Conservation (phyloP, 2,888 invertebrate species). For the Andrena haemorrhoa region DNA sequence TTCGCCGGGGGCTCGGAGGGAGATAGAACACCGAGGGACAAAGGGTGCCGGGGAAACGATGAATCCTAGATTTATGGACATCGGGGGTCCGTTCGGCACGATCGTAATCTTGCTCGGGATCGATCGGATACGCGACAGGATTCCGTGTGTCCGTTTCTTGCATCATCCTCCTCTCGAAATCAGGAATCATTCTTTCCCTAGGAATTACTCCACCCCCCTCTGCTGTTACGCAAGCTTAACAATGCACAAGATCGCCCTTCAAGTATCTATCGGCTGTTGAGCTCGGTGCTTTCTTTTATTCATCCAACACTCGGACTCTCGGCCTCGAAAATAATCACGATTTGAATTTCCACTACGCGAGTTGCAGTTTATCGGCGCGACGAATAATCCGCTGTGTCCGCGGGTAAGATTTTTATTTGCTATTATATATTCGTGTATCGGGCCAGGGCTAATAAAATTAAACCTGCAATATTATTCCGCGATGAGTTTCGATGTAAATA, state of each 20-base stretch:
- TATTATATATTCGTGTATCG: too few relatives aligned
- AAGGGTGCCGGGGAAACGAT: conserved; percentile 46
- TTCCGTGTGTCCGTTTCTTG: neutral
- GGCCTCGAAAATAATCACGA: too few relatives aligned
- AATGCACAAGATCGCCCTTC: too few relatives aligned
- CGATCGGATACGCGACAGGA: conserved; percentile 4
- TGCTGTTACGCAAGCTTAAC: too few relatives aligned
- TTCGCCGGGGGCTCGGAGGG: neutral
- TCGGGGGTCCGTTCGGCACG: conserved; percentile 3
- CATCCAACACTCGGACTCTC: too few relatives aligned
- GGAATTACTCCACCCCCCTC: too few relatives aligned
- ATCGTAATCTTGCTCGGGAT: conserved; percentile 14
- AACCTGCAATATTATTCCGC: neutral
- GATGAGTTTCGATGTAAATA: neutral
- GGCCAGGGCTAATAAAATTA: neutral
- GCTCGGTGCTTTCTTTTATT: too few relatives aligned
- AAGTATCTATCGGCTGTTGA: too few relatives aligned
- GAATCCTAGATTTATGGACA: conserved; percentile 55
- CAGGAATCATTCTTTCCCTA: neutral
- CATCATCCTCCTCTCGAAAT: neutral
- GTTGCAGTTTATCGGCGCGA: too few relatives aligned
- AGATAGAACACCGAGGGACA: conserved; percentile 28
- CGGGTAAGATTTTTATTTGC: too few relatives aligned
- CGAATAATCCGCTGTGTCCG: too few relatives aligned
- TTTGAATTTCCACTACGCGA: too few relatives aligned